Evolutionary conservation across 2,113 vertebrate genomes (phyloP), one percentile per base, ranked within the genome.

Genomic region (Lepus timidus): DNA sequence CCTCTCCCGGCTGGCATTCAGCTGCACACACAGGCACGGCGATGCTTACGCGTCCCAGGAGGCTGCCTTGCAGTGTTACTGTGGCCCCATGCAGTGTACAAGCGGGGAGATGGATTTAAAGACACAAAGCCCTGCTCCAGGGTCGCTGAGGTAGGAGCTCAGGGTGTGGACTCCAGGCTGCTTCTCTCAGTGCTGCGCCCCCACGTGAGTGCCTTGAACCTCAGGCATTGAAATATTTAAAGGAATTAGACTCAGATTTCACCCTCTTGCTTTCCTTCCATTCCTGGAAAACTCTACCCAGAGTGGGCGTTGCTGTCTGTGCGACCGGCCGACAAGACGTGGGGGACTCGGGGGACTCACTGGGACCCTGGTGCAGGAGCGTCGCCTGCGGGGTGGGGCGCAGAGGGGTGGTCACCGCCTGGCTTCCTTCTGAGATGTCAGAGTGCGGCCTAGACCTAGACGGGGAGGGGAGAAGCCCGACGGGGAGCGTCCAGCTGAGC

Each of bases 151-250:
- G 39, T 6, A 39, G 19, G 22, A 31, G 64, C 17, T 4, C 12
- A 0, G 76, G 4, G 3, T 14, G 14, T 13, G 74, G 9, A 8
- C 5, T 14, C 3, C 3, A 55, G 33, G 2, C 74, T 4, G 9
- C 29, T 31, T 17, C 0, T 23, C 22, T 3, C 2, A 1, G 6
- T 7, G 0, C 22, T 8, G 2, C 9, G 9, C 19, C 33, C 55
- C 55, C n/a, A 0, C 1, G 4, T 9, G 0, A 0, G 0, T 6
- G 0, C 17, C 74, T 44, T 19, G 25, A 33, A 13, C 7, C 25
- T 27, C 2, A 19, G 44, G 31, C 14, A 1, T 2, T 33, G 22
- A 1, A 13, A 52, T 31, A n/a, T 19, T 33, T 58, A 27, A 62
- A 14, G 27, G 16, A 22, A 1, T 39, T n/a, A n/a, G 12, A 11